Percentiles rank a stretch among this genome's conserved stretches.
phyloP scores from a whole-genome alignment of 2,888 invertebrate species.

The Melinopterus prodromus region DNA sequence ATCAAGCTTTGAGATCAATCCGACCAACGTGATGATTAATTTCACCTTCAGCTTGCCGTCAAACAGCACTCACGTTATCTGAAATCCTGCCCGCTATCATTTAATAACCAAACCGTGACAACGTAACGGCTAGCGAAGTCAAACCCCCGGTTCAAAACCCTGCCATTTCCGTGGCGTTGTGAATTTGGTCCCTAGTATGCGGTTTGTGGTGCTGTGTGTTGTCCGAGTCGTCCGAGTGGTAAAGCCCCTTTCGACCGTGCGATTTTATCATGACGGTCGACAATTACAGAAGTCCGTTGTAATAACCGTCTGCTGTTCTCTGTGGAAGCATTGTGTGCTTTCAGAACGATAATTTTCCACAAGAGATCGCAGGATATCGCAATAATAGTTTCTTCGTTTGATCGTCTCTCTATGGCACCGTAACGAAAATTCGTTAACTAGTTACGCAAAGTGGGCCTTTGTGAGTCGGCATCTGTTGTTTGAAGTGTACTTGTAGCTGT shows the following conservation, averaged over 20 bases:
- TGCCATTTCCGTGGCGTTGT: background rate
- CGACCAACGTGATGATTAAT: background rate
- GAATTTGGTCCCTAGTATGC: background rate
- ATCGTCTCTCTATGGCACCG: background rate
- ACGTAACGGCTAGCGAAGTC: background rate
- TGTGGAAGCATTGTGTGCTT: background rate
- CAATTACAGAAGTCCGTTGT: conserved; percentile 4
- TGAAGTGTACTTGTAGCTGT: background rate
- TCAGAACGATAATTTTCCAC: background rate
- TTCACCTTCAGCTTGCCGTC: background rate
- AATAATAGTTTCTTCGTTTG: background rate
- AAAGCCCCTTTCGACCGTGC: background rate
- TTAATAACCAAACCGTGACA: background rate
- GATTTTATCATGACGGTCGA: background rate
- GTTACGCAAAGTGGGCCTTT: background rate
- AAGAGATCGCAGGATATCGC: background rate
- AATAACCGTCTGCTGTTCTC: background rate
- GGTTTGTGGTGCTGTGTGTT: conserved; percentile 11
- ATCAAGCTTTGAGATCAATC: background rate
- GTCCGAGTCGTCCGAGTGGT: conserved; percentile 15
- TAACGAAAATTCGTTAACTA: background rate
- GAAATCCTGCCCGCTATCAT: background rate
- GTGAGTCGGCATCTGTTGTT: background rate
- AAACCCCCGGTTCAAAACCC: background rate
- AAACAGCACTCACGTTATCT: background rate